phyloP scores from a whole-genome alignment of 2,888 invertebrate genomes.

The Synanthedon formicaeformis region DNA sequence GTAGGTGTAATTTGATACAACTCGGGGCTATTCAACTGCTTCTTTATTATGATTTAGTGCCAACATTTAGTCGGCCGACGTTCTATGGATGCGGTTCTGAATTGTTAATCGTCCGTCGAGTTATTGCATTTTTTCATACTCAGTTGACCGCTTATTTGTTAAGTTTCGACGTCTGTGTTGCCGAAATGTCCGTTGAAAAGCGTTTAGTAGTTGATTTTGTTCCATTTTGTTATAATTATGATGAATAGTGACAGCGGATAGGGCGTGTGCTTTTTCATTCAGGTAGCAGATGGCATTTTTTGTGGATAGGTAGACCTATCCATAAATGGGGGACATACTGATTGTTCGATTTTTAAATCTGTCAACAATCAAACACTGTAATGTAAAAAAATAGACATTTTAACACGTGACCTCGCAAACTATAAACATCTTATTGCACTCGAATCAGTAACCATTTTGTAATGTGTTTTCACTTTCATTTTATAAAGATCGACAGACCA shows the following conservation, averaged over 20 bases:
- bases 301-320: neutral
- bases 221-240: slow-evolving; percentile 29
- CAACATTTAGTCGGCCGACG: slow-evolving; percentile 24
- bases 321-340: neutral
- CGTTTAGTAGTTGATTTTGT: neutral
- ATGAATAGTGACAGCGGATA: slow-evolving; percentile 34
- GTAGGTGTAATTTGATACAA: slow-evolving; percentile 65
- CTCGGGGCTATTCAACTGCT: slow-evolving; percentile 41
- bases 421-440: neutral
- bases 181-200: neutral
- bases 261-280: slow-evolving; percentile 29
- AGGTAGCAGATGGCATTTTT: slow-evolving; percentile 28
- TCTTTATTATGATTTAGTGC: slow-evolving; percentile 44
- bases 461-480: slow-evolving; percentile 48
- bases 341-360: neutral
- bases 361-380: neutral
- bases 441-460: slow-evolving; percentile 17
- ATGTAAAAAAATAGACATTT: neutral
- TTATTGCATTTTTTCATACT: slow-evolving; percentile 1
- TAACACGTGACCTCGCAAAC: neutral
- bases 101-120: slow-evolving; percentile 11
- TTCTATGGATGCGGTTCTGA: slow-evolving; percentile 10
- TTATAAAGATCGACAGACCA: slow-evolving; percentile 41
- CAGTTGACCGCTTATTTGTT: slow-evolving; percentile 1
- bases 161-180: neutral